Evolutionary conservation across 1,140 invertebrate genomes (phyloP).

Genomic region (Zelostemma sp.): DNA sequence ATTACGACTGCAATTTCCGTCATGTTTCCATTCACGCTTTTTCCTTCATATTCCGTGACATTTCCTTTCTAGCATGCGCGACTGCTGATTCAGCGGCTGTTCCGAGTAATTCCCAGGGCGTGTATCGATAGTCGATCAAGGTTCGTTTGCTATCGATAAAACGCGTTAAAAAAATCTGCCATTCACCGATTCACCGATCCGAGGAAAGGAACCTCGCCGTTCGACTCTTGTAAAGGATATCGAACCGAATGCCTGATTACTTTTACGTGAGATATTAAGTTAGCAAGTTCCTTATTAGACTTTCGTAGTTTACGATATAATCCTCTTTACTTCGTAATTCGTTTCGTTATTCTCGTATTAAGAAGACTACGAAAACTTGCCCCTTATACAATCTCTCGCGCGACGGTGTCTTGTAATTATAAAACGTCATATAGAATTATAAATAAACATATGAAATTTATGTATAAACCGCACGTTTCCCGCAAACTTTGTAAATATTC

Average conservation of each 20-base stretch:
- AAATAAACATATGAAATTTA: too few species aligned
- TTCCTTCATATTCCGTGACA: slow-evolving; percentile 14
- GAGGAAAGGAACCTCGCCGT: too few species aligned
- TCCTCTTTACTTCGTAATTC: too few species aligned
- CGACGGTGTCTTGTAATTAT: too few species aligned
- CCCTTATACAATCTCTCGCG: too few species aligned
- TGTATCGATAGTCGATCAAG: slow-evolving; percentile 17
- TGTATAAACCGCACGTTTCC: too few species aligned
- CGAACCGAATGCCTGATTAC: neutral
- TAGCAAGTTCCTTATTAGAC: neutral
- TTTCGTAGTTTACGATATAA: too few species aligned
- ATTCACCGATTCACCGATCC: slow-evolving; percentile 9
- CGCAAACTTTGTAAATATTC: too few species aligned
- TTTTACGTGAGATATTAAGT: neutral
- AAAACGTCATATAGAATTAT: too few species aligned
- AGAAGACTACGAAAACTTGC: too few species aligned
- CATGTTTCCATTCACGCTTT: slow-evolving; percentile 19
- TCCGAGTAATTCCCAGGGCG: slow-evolving; percentile 13
- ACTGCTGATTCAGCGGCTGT: slow-evolving; percentile 16
- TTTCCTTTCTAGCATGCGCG: slow-evolving; percentile 21
- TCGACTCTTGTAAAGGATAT: neutral
- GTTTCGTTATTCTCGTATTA: too few species aligned
- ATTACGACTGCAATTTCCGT: slow-evolving; percentile 28
- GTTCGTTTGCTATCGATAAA: slow-evolving; percentile 10
- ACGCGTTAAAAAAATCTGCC: slow-evolving; percentile 5